A percentile compares a stretch with the other conserved stretches of the same genome.
phyloP scores from a whole-genome alignment of 2,888 invertebrate species.

The Apamea crenata region DNA sequence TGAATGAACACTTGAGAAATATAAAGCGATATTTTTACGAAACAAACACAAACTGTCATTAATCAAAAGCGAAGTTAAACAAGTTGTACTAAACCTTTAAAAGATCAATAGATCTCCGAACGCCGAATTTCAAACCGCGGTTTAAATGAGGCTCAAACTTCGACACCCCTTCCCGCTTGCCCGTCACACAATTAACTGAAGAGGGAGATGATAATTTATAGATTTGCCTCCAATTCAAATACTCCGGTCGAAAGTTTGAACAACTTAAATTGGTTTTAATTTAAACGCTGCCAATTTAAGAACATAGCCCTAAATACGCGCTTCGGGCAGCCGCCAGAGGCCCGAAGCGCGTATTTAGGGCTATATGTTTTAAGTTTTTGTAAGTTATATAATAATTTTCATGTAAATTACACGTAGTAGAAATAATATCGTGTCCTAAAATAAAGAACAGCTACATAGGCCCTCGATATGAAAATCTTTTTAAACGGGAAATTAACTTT shows the following conservation, averaged over 20 bases:
- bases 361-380: constrained; percentile 19
- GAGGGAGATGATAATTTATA: constrained; percentile 66
- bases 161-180: constrained; percentile 30
- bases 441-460: not conserved
- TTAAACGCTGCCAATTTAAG: constrained; percentile 51
- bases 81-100: constrained; percentile 50
- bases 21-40: constrained; percentile 33
- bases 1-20: constrained; percentile 8
- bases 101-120: constrained; percentile 53
- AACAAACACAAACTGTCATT: constrained; percentile 41
- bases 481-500: constrained; percentile 30
- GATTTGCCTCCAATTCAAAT: constrained; percentile 62
- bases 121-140: constrained; percentile 36
- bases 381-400: not conserved
- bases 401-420: not conserved
- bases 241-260: constrained; percentile 45
- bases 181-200: constrained; percentile 55
- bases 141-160: constrained; percentile 56
- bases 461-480: constrained; percentile 22
- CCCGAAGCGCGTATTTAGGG: constrained; percentile 2
- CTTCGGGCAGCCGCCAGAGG: not conserved
- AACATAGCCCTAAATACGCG: constrained; percentile 4
- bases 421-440: not conserved
- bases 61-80: constrained; percentile 54
- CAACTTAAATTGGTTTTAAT: constrained; percentile 62